Conservation (phyloP, 2,888 invertebrate species). For the Nezara viridula region DNA sequence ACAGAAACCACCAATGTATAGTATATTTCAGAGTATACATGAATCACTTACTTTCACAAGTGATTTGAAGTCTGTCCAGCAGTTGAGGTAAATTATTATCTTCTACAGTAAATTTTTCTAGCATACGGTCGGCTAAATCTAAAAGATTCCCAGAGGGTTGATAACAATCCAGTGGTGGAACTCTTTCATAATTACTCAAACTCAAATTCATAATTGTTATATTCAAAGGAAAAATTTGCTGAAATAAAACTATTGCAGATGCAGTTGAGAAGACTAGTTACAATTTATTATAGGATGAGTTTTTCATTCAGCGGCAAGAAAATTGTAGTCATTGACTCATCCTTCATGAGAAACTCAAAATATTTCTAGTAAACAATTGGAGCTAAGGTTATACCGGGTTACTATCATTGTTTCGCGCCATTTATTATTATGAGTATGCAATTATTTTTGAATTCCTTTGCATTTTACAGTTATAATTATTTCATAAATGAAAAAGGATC, state of each 20-base stretch:
- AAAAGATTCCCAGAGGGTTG: conserved; percentile 69
- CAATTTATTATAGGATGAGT: not conserved
- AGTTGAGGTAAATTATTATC: conserved; percentile 82
- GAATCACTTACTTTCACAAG: conserved; percentile 69
- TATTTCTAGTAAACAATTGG: not conserved
- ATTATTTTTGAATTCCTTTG: not conserved
- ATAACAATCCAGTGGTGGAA: conserved; percentile 48
- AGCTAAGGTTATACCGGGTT: conserved; percentile 31
- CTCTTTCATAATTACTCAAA: conserved; percentile 57
- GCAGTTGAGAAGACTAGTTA: not conserved
- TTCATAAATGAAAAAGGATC: not conserved
- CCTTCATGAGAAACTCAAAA: not conserved
- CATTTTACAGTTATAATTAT: not conserved
- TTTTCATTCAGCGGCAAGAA: not conserved
- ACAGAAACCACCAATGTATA: not conserved
- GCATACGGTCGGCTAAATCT: conserved; percentile 83
- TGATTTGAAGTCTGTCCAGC: conserved; percentile 73
- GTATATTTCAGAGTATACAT: not conserved
- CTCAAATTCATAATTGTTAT: conserved; percentile 26
- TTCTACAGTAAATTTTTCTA: conserved; percentile 80
- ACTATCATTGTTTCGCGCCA: conserved; percentile 30
- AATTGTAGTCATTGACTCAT: conserved; percentile 4
- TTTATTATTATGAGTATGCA: not conserved
- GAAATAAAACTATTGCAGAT: not conserved
- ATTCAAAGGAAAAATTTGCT: not conserved